A percentile compares a stretch with the other conserved stretches of the same genome.
Conservation (phyloP, 2,113 vertebrate genomes). For the Silurus asotus region DNA sequence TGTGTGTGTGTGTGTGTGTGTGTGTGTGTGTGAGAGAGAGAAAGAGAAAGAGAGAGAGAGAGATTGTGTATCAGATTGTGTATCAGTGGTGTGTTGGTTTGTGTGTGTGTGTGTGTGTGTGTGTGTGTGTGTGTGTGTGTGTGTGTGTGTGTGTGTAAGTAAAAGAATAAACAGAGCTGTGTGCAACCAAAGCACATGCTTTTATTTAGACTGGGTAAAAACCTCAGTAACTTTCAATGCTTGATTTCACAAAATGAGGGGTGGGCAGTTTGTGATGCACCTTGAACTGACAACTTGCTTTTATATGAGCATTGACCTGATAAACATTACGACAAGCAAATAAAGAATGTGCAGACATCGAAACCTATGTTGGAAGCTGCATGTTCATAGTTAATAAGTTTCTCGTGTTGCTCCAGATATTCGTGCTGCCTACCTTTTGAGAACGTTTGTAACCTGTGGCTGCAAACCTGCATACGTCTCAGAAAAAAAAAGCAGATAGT, state of each 20-base stretch:
- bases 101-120: background rate
- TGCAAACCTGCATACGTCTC: background rate
- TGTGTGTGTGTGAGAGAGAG: background rate
- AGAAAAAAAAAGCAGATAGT: background rate
- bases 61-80: background rate
- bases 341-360: constrained; percentile 14
- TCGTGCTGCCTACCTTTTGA: background rate
- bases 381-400: constrained; percentile 10
- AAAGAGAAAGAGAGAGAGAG: background rate
- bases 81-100: background rate
- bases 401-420: constrained; percentile 12
- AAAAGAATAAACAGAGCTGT: background rate
- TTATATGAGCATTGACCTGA: constrained; percentile 42
- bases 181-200: background rate
- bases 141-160: background rate
- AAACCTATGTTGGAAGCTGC: constrained; percentile 1
- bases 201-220: constrained; percentile 22
- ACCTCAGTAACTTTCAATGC: constrained; percentile 33
- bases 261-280: constrained; percentile 32
- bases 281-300: constrained; percentile 38
- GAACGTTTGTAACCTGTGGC: background rate
- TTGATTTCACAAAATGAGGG: constrained; percentile 35
- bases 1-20: background rate
- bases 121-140: background rate
- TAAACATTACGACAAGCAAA: constrained; percentile 36